These are phyloP conservation scores for Dryocosmus kuriphilus DNA, from an alignment of 2,888 invertebrate genomes.

Conservation along the genomic window DNA sequence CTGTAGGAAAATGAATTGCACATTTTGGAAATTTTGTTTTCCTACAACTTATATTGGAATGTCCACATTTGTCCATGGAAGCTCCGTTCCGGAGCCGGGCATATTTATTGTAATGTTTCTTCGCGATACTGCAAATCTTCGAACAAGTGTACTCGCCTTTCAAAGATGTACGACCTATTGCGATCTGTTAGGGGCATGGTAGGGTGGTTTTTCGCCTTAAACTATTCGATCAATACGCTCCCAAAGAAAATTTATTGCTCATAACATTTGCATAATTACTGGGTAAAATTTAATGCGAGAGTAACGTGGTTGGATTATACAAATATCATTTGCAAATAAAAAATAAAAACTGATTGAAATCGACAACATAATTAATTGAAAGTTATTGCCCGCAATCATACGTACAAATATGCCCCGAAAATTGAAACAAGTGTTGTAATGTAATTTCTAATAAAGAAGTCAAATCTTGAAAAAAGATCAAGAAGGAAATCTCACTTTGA, in stretches of 20 bases:
- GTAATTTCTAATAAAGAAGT: background rate
- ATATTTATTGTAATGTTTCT: slow-evolving; percentile 31
- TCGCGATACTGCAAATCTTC: slow-evolving; percentile 21
- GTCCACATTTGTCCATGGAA: background rate
- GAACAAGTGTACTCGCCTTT: slow-evolving; percentile 8
- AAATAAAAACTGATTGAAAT: background rate
- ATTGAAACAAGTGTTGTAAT: background rate
- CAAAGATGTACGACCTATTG: background rate
- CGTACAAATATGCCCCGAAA: background rate
- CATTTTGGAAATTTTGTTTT: background rate
- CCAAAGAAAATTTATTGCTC: slow-evolving; percentile 20
- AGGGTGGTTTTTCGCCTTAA: slow-evolving; percentile 27
- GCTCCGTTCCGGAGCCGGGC: background rate
- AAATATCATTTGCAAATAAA: background rate
- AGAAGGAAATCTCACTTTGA: too few relatives aligned
- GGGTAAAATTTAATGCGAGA: background rate
- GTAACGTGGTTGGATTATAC: background rate
- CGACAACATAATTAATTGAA: background rate
- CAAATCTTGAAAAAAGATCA: too few relatives aligned
- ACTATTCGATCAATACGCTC: slow-evolving; percentile 29
- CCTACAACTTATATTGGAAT: background rate
- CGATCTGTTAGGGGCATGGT: background rate
- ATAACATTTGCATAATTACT: slow-evolving; percentile 31
- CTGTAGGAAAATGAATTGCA: background rate
- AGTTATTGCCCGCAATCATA: background rate